A percentile compares a stretch with the other conserved stretches of the same genome.
Conservation (phyloP, 2,797 vertebrate genomes). For the Spatula versicolor region DNA sequence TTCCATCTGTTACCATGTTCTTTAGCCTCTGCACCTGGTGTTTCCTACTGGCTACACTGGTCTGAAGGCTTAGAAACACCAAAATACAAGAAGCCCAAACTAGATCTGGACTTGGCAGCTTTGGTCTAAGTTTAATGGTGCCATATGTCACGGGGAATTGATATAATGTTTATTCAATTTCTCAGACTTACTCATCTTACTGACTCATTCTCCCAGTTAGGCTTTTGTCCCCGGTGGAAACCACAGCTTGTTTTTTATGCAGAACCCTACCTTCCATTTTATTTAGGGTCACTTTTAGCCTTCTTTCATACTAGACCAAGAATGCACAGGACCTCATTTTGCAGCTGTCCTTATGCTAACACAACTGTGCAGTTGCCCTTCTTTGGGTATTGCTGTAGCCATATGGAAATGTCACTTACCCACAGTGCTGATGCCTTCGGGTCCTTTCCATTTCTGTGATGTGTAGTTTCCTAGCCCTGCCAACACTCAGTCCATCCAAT, state of each 20-base stretch:
- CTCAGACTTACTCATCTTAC: not conserved
- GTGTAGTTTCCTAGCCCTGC: not conserved
- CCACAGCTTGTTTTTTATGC: not conserved
- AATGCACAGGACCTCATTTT: not conserved
- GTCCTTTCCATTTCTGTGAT: not conserved
- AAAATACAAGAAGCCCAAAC: not conserved
- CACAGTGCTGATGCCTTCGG: not conserved
- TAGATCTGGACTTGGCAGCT: not conserved
- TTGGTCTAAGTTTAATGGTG: not conserved
- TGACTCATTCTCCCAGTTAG: not conserved
- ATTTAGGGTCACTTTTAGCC: not conserved
- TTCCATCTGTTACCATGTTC: not conserved
- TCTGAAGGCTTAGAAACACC: not conserved
- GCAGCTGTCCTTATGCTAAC: not conserved
- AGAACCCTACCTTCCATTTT: not conserved
- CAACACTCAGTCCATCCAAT: not conserved
- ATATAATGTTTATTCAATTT: not conserved
- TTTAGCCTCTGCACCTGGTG: not conserved
- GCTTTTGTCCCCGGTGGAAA: not conserved
- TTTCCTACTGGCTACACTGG: not conserved
- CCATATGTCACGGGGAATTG: not conserved
- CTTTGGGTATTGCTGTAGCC: not conserved
- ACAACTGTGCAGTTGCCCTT: not conserved
- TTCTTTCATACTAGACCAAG: not conserved
- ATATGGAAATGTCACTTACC: not conserved